Evolutionary conservation across 2,113 vertebrate genomes (phyloP).

Genomic region (Sinocyclocheilus rhinocerous): DNA sequence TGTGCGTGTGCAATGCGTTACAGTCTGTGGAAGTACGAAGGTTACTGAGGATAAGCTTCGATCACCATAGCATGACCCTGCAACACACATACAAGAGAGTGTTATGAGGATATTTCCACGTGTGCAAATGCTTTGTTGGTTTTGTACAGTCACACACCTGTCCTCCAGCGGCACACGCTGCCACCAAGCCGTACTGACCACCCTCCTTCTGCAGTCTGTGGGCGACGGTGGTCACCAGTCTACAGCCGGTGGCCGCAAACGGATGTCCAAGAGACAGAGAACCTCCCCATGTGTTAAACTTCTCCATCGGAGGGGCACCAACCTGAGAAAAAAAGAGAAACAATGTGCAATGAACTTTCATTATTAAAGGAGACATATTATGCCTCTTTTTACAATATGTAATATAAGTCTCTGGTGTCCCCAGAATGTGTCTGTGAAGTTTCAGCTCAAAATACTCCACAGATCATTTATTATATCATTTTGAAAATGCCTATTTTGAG

Average conservation of each 20-base stretch:
- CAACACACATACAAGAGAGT: slow-evolving; percentile 49
- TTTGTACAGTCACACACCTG: slow-evolving; percentile 75
- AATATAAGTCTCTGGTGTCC: no score
- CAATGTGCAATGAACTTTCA: neutral
- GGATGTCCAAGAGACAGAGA: slow-evolving; percentile 95
- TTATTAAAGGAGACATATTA: neutral
- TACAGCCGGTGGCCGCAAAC: slow-evolving; percentile 93
- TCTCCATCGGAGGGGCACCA: slow-evolving; percentile 86
- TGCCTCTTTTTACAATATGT: no score
- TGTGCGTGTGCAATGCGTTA: slow-evolving; percentile 24
- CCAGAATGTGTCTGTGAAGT: no score
- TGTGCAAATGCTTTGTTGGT: neutral
- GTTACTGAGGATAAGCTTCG: slow-evolving; percentile 90
- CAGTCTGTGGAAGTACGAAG: neutral
- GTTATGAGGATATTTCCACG: neutral
- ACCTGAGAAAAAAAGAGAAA: slow-evolving; percentile 73
- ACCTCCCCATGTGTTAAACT: slow-evolving; percentile 95
- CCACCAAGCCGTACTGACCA: slow-evolving; percentile 89
- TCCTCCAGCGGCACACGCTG: slow-evolving; percentile 94
- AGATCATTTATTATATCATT: no score
- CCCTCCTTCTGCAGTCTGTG: slow-evolving; percentile 89
- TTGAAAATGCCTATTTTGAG: no score
- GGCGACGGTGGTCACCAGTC: slow-evolving; percentile 88
- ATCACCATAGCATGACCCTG: slow-evolving; percentile 96
- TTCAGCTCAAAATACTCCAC: no score